Base-by-base conservation (phyloP, 2,888 invertebrate species). In the Ditula angustiorana region DNA sequence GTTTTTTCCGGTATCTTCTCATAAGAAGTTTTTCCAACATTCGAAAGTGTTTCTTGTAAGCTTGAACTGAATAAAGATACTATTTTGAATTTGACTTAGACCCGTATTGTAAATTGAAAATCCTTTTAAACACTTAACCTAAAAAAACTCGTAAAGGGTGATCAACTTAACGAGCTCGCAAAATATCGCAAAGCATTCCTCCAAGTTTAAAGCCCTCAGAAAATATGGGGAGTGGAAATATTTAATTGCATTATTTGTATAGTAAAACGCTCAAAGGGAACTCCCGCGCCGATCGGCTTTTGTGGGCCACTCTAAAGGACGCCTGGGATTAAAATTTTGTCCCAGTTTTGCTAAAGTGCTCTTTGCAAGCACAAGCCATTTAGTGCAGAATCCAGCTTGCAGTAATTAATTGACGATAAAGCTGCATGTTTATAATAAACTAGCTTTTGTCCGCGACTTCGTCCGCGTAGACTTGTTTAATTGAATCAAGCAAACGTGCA, bases 181-280 rank as follows among this genome's bases (percentile, higher is more conserved):
- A 64, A 64, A 58, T 64, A 64, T 58, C 47, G 33, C 66, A 67
- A 62, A 74, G 68, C 74, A 75, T 73, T 33, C 26, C 59, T 74
- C 69, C 69, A 68, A 61, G 28, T 60, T 62, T 26, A 68, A 74
- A 71, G 74, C 72, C 76, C 79, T 74, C 67, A 74, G 78, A 80
- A 74, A 78, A 83, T n/a, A n/a, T 80, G 70, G 76, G 71, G 71
- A 70, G 82, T 82, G 87, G 86, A 88, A 87, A 82, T 77, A 86
- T 87, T 87, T 87, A 87, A 87, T 87, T 84, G 85, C 85, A 78
- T 84, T 82, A 81, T 81, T 81, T 80, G 72, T 71, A 70, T 79
- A 79, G 74, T 10, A 62, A 57, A 52, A 47, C 73, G 71, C 66
- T 62, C 60, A 66, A 64, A 67, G 63, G 60, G 67, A 68, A 52